A percentile compares a stretch with the other conserved stretches of the same genome.
These are phyloP conservation scores for Perdita meconis DNA, from an alignment of 2,888 invertebrate genomes.

Conservation along the genomic window DNA sequence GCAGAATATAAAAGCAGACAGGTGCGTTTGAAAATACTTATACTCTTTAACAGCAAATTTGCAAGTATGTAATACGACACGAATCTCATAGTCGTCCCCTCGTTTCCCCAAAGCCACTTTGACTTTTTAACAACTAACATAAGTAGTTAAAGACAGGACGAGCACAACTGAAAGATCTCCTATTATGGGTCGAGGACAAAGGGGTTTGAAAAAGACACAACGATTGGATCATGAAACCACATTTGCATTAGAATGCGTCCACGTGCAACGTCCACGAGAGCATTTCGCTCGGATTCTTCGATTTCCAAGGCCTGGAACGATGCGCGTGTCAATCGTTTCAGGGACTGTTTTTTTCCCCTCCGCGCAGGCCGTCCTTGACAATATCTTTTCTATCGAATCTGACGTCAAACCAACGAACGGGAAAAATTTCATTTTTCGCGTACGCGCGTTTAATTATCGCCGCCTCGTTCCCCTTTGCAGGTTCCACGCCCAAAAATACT, in stretches of 20 bases:
- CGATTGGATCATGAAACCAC: no score
- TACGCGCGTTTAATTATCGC: slow-evolving; percentile 1
- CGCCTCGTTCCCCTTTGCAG: neutral
- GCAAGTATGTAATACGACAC: no score
- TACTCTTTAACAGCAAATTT: no score
- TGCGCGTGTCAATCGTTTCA: slow-evolving; percentile 2
- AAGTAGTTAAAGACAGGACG: no score
- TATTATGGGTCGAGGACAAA: no score
- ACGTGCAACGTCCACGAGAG: neutral
- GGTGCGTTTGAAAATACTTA: no score
- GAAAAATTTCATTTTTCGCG: neutral
- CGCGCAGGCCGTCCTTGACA: neutral
- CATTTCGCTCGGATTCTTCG: neutral
- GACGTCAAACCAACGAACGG: neutral
- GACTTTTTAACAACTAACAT: no score
- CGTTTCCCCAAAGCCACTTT: no score
- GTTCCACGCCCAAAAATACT: neutral
- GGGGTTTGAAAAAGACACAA: no score
- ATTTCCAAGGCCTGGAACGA: neutral
- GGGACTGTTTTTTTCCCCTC: neutral
- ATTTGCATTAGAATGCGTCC: slow-evolving; percentile 30
- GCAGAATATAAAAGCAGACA: no score
- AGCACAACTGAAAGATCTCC: no score
- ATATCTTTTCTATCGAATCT: neutral
- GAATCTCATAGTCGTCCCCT: no score